Percentiles rank a stretch among this genome's conserved stretches.
These are phyloP conservation scores for Hormaphis cornu DNA, from an alignment of 1,140 invertebrate genomes.

Conservation along the genomic window DNA sequence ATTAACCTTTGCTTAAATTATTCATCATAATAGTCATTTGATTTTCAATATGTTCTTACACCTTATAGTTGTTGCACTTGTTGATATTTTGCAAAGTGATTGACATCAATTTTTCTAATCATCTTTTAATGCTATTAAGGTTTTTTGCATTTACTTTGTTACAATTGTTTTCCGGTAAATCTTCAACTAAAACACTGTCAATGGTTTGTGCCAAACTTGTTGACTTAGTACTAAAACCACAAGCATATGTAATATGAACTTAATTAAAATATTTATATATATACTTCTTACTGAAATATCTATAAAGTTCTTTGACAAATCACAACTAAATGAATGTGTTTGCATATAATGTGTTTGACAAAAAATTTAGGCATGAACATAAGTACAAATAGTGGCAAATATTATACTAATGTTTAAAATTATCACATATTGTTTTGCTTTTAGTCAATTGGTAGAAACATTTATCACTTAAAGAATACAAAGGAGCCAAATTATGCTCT, in stretches of 20 bases:
- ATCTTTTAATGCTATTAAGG: constrained; percentile 50
- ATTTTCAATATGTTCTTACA: neutral
- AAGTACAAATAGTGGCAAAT: neutral
- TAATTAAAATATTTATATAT: neutral
- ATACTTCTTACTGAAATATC: neutral
- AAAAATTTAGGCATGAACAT: neutral
- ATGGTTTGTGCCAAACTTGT: neutral
- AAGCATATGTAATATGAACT: neutral
- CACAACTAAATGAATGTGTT: constrained; percentile 2
- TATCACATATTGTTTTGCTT: neutral
- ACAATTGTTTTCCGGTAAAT: neutral
- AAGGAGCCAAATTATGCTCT: neutral
- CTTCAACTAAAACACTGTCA: neutral
- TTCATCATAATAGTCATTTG: neutral
- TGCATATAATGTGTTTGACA: neutral
- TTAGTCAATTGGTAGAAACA: neutral
- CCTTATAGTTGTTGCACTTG: neutral
- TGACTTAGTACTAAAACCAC: neutral
- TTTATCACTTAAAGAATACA: neutral
- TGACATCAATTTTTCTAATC: constrained; percentile 59
- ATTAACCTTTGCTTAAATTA: neutral
- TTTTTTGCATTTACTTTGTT: no score
- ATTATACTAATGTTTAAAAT: neutral
- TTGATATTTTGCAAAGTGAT: neutral
- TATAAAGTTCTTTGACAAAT: neutral